Conservation (phyloP, 2,888 invertebrate species). For the Eilema griseolum region DNA sequence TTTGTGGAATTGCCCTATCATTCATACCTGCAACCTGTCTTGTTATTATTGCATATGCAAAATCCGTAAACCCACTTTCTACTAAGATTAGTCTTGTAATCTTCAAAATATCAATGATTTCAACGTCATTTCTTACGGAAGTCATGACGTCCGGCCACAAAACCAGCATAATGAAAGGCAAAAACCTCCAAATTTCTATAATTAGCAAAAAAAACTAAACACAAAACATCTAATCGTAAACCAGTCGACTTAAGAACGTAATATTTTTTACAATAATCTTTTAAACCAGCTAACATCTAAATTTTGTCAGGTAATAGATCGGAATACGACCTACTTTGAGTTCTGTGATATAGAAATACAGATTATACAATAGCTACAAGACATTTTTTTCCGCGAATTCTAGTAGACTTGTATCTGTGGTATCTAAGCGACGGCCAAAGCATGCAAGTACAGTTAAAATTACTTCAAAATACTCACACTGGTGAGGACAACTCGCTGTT, state of each 20-base stretch:
- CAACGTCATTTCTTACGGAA: neutral
- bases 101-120: neutral
- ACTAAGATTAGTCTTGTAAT: neutral
- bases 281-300: constrained; percentile 44
- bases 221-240: constrained; percentile 44
- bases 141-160: constrained; percentile 15
- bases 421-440: constrained; percentile 65
- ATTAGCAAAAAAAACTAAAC: constrained; percentile 43
- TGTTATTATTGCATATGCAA: too few relatives aligned
- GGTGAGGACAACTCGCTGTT: constrained; percentile 58
- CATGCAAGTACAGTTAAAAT: constrained; percentile 82
- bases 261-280: constrained; percentile 41
- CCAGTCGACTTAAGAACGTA: constrained; percentile 47
- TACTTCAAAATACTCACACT: constrained; percentile 79
- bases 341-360: constrained; percentile 60
- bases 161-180: constrained; percentile 34
- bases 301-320: constrained; percentile 53
- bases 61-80: neutral
- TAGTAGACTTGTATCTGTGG: constrained; percentile 53
- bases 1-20: too few relatives aligned
- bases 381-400: constrained; percentile 75
- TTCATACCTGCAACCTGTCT: too few relatives aligned
- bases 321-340: constrained; percentile 64
- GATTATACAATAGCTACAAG: constrained; percentile 47
- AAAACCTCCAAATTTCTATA: constrained; percentile 38